phyloP scores from a whole-genome alignment of 2,113 vertebrate genomes.

The human (Homo sapiens) region GRCh38 chr3:132444501-132445000 shows the following conservation, averaged over 20 bases:
- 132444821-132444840: not conserved
- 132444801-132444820: not conserved
- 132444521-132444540: not conserved
- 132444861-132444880: not conserved
- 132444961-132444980: not conserved
- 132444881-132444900: not conserved
- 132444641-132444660: slow-evolving; percentile 30
- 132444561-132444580: not conserved
- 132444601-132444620: not conserved
- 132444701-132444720: not conserved
- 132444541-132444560: not conserved
- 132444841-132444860: not conserved
- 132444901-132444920: not conserved
- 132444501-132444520: not conserved
- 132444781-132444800: not conserved
- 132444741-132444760: not conserved
- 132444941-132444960: not conserved
- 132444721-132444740: not conserved
- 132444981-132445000: not conserved
- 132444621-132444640: not conserved
- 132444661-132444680: not conserved
- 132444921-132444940: not conserved
- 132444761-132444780: slow-evolving; percentile 18
- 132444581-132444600: not conserved
- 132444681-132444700: slow-evolving; percentile 24